Base-by-base conservation (phyloP, 2,888 invertebrate species). In the Sesia apiformis region DNA sequence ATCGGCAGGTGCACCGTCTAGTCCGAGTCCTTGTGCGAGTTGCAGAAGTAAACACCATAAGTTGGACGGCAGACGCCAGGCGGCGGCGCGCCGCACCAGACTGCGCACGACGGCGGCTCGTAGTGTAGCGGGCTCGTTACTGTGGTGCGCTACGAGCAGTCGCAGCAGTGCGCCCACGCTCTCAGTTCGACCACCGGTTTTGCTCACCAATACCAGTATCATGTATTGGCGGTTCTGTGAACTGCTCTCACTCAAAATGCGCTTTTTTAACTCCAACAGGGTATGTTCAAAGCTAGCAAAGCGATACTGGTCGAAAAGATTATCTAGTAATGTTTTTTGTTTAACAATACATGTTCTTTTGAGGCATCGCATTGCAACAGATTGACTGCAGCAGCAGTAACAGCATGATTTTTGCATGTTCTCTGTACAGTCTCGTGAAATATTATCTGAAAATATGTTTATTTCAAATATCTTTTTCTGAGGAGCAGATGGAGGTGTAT, bases 191-290 rank as follows among this genome's bases (percentile, higher is more conserved):
- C 79, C 77, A 3, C 81, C 84, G 39, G 67, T 79, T 57, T 85
- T 86, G 58, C 84, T 85, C 0, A 85, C 74, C 39, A 86, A 66
- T 3, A 85, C 83, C 3, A 84, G 62, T 55, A 85, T 66, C 61
- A 86, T 83, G 53, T 70, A 76, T 43, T 80, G 71, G 7, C 85
- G 65, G 38, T 74, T 75, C 49, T 82, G 70, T 0, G 68, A 57
- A 3, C 72, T 67, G 52, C 71, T 73, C 52, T 75, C 73, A 1
- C 69, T 65, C 38, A 58, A 54, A 46, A 85, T 59, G n/a, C 70
- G 69, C 49, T 69, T 74, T 1, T 60, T 63, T 0, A 85, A 62
- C 23, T 84, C 81, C 4, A 62, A 66, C 8, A 81, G 70, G 3
- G 80, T 70, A 8, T 66, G 65, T 0, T 74, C 69, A 49, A 84